Evolutionary conservation across 2,888 invertebrate genomes (phyloP), one percentile per base, ranked within the genome.

Genomic region (Alsophila aescularia): DNA sequence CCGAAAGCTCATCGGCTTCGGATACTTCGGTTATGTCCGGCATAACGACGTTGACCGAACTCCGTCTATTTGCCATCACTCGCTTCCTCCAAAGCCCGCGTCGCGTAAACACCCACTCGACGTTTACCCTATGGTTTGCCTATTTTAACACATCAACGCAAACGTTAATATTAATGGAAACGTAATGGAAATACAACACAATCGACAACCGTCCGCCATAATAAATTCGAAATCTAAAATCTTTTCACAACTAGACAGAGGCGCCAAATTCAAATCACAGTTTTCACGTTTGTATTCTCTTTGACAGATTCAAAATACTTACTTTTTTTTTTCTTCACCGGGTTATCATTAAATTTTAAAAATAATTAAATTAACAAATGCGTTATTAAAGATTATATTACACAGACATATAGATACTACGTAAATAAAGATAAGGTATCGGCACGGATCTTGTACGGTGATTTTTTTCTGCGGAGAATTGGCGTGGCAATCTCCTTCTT

Each of bases 11-110:
- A 91, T 94, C 94, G 88, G 82, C 69, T 73, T 88, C 87, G 90
- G 93, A 72, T 67, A 83, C 93, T 93, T 94, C 94, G 94, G 93
- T 93, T 91, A 94, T 94, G 93, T 94, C 94, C 94, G 94, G 93
- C 89, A 94, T 92, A 86, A 93, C 93, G 93, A 94, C 93, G 86
- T 93, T 92, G 86, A 93, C 94, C 93, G 94, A 93, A 85, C 83
- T 77, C 73, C 87, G 81, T 64, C 83, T 87, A 69, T 84, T 82
- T 72, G 88, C 85, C 90, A 90, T 90, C 67, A 72, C 80, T 80
- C 78, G 81, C 72, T 75, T 77, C 72, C 82, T 77, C 72, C 82
- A 75, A 75, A 80, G 77, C 62, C 29, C 74, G 70, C 62, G 63
- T 43, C 29, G 24, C 6, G 7, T 31, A n/a, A 29, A 68, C 79